phyloP scores from a whole-genome alignment of 2,888 invertebrate genomes.

The Tupiocoris notatus region DNA sequence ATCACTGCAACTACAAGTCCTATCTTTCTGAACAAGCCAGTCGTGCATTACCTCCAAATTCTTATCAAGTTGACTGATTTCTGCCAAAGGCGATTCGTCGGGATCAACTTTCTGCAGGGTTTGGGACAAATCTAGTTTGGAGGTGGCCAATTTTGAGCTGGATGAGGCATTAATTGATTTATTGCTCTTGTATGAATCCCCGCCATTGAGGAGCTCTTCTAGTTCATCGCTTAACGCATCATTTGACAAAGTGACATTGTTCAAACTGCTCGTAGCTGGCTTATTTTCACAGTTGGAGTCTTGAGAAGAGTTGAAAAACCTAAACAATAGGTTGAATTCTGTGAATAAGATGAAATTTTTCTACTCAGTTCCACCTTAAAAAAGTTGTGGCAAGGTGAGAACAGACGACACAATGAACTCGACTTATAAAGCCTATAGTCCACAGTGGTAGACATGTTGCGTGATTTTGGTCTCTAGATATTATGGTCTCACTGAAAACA shows the following conservation, averaged over 20 bases:
- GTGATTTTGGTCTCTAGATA: too few species aligned
- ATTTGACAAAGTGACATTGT: slow-evolving; percentile 3
- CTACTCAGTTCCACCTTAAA: too few species aligned
- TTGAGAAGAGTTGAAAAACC: slow-evolving; percentile 33
- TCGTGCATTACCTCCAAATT: slow-evolving; percentile 16
- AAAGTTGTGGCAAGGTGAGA: too few species aligned
- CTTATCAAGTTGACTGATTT: slow-evolving; percentile 15
- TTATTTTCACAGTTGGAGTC: slow-evolving; percentile 29
- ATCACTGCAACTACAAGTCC: too few species aligned
- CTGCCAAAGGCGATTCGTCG: not conserved
- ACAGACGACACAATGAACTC: too few species aligned
- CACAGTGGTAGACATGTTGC: too few species aligned
- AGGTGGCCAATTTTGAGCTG: not conserved
- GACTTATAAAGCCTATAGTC: too few species aligned
- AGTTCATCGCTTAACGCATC: slow-evolving; percentile 16
- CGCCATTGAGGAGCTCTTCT: slow-evolving; percentile 1
- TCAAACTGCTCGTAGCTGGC: not conserved
- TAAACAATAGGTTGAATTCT: too few species aligned
- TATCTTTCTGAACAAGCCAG: too few species aligned
- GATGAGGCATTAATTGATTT: not conserved
- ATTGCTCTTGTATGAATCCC: not conserved
- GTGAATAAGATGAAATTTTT: too few species aligned
- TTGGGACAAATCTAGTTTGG: not conserved
- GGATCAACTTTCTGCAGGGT: not conserved
- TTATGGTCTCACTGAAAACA: too few species aligned